These are phyloP conservation scores for Choloepus didactylus DNA, from an alignment of 2,797 vertebrate genomes.

Conservation along the genomic window DNA sequence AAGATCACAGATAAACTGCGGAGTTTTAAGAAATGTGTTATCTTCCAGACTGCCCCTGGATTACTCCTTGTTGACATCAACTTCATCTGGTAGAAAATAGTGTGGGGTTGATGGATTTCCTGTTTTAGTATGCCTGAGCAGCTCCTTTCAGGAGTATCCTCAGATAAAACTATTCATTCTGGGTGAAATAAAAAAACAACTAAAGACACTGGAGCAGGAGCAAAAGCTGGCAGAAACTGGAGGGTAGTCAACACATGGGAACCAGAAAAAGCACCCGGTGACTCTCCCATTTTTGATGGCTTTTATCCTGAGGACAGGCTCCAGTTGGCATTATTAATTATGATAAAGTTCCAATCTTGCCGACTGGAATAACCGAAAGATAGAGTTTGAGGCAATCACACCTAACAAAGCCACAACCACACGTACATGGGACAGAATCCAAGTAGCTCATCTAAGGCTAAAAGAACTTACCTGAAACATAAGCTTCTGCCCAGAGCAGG, in stretches of 20 bases:
- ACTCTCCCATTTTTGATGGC: not conserved
- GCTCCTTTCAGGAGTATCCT: not conserved
- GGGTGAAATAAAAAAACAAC: not conserved
- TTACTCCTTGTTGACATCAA: not conserved
- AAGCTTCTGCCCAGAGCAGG: not conserved
- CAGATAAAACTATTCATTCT: not conserved
- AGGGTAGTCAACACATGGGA: not conserved
- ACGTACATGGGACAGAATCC: rapidly evolving
- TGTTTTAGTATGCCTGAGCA: not conserved
- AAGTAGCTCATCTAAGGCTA: rapidly evolving
- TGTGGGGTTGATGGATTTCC: not conserved
- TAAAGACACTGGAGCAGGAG: not conserved
- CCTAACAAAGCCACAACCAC: not conserved
- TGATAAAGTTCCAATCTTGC: not conserved
- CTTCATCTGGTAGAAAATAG: too few species aligned
- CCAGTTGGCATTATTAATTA: not conserved
- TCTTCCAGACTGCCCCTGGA: not conserved
- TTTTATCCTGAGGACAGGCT: not conserved
- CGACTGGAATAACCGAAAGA: not conserved
- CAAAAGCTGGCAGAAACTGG: not conserved
- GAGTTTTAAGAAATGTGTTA: not conserved
- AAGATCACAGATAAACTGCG: not conserved
- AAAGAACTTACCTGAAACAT: not conserved
- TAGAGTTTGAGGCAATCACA: not conserved
- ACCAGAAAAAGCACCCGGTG: not conserved